A percentile compares a stretch with the other conserved stretches of the same genome.
Conservation (phyloP, 2,797 vertebrate species). For the Threskiornis aethiopicus region DNA sequence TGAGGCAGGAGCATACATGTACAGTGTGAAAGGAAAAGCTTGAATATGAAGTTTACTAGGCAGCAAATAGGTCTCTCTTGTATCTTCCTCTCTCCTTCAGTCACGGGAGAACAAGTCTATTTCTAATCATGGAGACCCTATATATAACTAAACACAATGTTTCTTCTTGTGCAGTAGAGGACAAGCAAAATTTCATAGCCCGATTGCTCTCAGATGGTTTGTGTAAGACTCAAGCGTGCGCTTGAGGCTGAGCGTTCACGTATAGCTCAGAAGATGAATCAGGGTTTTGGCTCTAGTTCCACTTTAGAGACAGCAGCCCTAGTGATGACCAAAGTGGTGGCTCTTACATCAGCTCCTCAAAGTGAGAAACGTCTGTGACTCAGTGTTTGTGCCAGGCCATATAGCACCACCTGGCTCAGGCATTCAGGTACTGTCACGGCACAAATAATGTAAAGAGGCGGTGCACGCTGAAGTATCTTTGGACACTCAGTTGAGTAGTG, state of each 20-base stretch:
- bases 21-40: not conserved
- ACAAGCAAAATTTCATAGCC: not conserved
- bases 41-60: not conserved
- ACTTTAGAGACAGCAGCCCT: not conserved
- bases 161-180: not conserved
- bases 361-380: not conserved
- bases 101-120: not conserved
- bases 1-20: not conserved
- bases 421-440: not conserved
- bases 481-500: too few relatives aligned
- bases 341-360: not conserved
- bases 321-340: not conserved
- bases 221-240: accelerated
- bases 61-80: not conserved
- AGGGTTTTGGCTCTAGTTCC: not conserved
- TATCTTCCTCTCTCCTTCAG: not conserved
- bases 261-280: not conserved
- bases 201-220: not conserved
- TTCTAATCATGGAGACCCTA: not conserved
- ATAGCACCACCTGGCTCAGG: constrained; percentile 20
- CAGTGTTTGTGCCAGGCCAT: not conserved
- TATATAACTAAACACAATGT: not conserved
- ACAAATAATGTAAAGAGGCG: not conserved
- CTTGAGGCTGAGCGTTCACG: not conserved
- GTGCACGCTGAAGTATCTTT: not conserved